Percentiles rank a stretch among this genome's conserved stretches.
These are phyloP conservation scores for Graptemys geographica DNA, from an alignment of 2,797 vertebrate genomes.

Conservation along the genomic window DNA sequence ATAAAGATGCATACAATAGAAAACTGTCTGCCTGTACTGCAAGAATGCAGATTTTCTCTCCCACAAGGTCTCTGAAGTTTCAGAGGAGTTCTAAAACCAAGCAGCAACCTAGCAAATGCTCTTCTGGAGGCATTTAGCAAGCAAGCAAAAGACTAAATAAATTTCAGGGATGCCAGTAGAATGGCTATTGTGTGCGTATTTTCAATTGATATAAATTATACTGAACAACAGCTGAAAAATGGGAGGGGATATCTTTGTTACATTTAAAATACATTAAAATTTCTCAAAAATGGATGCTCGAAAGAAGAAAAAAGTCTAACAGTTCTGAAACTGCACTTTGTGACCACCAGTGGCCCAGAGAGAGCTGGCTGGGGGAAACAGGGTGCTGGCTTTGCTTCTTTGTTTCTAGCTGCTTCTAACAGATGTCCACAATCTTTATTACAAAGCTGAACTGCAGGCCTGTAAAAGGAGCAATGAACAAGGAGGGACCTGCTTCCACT, in stretches of 20 bases:
- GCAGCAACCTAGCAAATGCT: background rate
- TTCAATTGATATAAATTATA: background rate
- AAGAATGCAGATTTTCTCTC: constrained; percentile 14
- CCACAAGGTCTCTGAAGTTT: background rate
- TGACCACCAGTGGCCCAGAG: background rate
- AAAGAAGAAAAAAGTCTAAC: background rate
- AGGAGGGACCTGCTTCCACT: background rate
- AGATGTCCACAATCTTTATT: background rate
- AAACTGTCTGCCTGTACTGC: constrained; percentile 24
- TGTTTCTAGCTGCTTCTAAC: background rate
- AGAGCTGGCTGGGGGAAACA: background rate
- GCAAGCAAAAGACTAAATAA: background rate
- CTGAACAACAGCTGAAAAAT: background rate
- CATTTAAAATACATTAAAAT: background rate
- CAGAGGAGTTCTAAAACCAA: constrained; percentile 33
- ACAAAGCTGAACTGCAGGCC: background rate
- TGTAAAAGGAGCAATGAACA: accelerated
- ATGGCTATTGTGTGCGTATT: background rate
- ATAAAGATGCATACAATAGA: background rate
- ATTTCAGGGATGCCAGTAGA: background rate
- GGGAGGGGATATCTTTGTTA: accelerated
- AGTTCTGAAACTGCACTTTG: background rate
- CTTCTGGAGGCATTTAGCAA: background rate
- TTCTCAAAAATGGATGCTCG: background rate
- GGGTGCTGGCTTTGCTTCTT: background rate